Percentiles rank a stretch among this genome's conserved stretches.
Evolutionary conservation across 2,888 invertebrate species (phyloP).

Genomic region (Ischnura elegans): DNA sequence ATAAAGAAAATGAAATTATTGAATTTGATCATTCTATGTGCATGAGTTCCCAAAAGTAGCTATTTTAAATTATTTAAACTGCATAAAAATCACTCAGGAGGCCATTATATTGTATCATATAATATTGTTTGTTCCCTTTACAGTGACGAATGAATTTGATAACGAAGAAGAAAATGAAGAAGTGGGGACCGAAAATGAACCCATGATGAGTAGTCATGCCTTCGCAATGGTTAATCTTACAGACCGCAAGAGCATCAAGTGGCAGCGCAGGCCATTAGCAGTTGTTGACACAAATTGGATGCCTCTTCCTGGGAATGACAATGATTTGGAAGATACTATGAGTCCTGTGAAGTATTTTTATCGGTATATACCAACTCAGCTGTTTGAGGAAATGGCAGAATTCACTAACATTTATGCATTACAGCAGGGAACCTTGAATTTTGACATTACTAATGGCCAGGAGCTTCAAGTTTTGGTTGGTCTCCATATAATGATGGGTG

Average conservation of each 20-base stretch:
- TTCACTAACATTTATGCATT: constrained; percentile 73
- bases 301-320: constrained; percentile 18
- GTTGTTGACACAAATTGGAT: constrained; percentile 20
- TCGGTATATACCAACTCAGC: neutral
- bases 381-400: neutral
- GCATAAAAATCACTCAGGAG: neutral
- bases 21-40: neutral
- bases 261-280: constrained; percentile 17
- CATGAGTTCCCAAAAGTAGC: neutral
- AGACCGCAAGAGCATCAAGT: constrained; percentile 31
- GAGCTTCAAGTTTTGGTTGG: constrained; percentile 68
- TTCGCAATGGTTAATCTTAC: neutral
- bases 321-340: neutral
- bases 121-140: constrained; percentile 25
- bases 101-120: neutral
- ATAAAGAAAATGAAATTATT: neutral
- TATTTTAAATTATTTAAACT: neutral
- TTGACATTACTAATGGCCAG: constrained; percentile 35
- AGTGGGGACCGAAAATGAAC: neutral
- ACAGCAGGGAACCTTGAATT: constrained; percentile 30
- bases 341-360: neutral
- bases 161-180: neutral
- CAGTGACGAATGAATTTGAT: constrained; percentile 17
- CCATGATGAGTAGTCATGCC: neutral
- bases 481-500: constrained; percentile 68